Conservation (phyloP, 2,113 vertebrate species). For the Tetraodon nigroviridis region DNA sequence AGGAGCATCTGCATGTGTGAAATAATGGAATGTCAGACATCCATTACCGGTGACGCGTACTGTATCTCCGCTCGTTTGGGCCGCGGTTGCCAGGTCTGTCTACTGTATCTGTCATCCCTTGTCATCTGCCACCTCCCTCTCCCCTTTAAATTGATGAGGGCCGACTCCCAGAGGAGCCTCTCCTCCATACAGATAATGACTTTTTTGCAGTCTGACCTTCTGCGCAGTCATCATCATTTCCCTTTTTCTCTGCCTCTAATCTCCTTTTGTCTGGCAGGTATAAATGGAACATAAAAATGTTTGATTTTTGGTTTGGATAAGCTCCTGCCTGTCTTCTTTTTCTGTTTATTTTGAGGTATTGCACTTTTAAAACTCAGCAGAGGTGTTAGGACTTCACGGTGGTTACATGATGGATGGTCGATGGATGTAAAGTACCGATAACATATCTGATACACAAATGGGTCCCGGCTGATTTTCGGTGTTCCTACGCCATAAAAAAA, state of each 20-base stretch:
- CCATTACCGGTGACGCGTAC: too few relatives aligned
- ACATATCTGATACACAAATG: neutral
- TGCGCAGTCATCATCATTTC: conserved; percentile 25
- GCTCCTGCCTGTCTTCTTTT: neutral
- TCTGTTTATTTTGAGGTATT: neutral
- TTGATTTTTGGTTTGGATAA: neutral
- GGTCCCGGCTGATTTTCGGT: neutral
- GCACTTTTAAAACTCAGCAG: neutral
- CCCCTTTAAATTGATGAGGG: conserved; percentile 44
- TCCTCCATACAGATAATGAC: conserved; percentile 42
- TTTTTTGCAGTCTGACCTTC: conserved; percentile 51
- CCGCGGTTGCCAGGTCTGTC: conserved; percentile 21
- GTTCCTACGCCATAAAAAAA: conserved; percentile 11
- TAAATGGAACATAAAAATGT: neutral
- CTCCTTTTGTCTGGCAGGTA: conserved; percentile 9
- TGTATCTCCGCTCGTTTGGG: neutral
- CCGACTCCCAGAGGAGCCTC: conserved; percentile 27
- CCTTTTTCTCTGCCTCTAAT: conserved; percentile 14
- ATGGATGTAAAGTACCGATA: too few relatives aligned
- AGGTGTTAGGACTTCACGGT: too few relatives aligned
- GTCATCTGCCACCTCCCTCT: conserved; percentile 21
- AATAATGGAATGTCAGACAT: too few relatives aligned
- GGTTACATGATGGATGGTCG: too few relatives aligned
- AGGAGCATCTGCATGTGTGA: too few relatives aligned
- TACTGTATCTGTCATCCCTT: conserved; percentile 16